phyloP scores from a whole-genome alignment of 1,140 invertebrate species.

The Hypsibius dujardini region DNA sequence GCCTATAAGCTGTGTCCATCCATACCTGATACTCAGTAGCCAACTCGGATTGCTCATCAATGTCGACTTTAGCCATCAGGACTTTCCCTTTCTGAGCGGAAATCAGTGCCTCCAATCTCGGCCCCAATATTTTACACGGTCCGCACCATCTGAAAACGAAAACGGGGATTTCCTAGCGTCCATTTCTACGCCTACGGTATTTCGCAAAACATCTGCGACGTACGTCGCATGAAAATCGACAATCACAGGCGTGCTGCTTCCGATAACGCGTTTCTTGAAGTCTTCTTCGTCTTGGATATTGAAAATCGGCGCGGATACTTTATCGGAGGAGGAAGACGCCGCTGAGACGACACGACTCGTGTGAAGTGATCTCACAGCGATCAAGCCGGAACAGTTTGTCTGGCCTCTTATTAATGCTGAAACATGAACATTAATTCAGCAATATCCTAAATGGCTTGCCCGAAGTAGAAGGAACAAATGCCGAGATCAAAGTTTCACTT shows the following conservation, averaged over 20 bases:
- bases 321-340: too few species aligned
- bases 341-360: too few species aligned
- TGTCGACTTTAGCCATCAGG: slow-evolving; percentile 71
- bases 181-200: neutral
- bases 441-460: too few species aligned
- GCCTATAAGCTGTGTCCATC: too few species aligned
- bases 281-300: slow-evolving; percentile 79
- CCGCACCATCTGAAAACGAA: slow-evolving; percentile 68
- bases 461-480: too few species aligned
- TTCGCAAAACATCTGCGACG: slow-evolving; percentile 33
- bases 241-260: slow-evolving; percentile 66
- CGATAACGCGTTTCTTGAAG: slow-evolving; percentile 70
- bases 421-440: too few species aligned
- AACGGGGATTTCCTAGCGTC: slow-evolving; percentile 27
- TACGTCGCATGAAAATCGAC: slow-evolving; percentile 91
- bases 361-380: too few species aligned
- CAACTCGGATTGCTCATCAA: slow-evolving; percentile 70
- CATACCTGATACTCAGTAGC: slow-evolving; percentile 68
- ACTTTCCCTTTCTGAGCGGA: slow-evolving; percentile 60
- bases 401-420: too few species aligned
- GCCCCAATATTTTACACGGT: slow-evolving; percentile 73
- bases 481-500: too few species aligned
- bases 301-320: slow-evolving; percentile 37
- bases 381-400: too few species aligned
- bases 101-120: slow-evolving; percentile 65